Base-by-base conservation (phyloP, 2,113 vertebrate species). In the Setophaga kirtlandii region DNA sequence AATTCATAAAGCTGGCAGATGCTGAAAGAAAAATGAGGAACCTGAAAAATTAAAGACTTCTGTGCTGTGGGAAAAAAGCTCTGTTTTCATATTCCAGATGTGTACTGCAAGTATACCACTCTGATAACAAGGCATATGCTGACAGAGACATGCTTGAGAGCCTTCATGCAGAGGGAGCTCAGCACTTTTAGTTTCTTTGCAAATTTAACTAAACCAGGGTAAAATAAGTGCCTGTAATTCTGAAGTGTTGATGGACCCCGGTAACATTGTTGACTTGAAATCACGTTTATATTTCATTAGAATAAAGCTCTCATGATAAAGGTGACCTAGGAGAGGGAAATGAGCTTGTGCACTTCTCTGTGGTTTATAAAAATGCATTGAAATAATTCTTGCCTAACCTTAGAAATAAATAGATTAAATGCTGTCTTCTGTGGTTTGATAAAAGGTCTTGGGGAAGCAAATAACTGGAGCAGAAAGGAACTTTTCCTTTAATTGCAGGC, bases 361-460 rank as follows among this genome's bases (percentile, higher is more conserved):
- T 62, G 23, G 37, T 35, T 85, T 80, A 81, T 67, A 68, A 91
- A 95, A 95, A 93, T 53, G 23, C 44, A 77, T 74, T 74, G 47
- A 77, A 77, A 71, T 78, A 83, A 39, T 63, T 94, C 42, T 68
- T 88, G 44, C 76, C 81, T 94, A 90, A 70, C 24, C 60, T 88
- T 74, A 93, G 71, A 93, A 95, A 93, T 65, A 90, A 86, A 78
- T 37, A 82, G 90, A 89, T 87, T 64, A 85, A 79, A 77, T 78
- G 9, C 23, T 74, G 41, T 67, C 56, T 75, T 80, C 63, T 71
- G 55, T 90, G 27, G 35, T 44, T 68, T 85, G 68, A 44, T 86
- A 37, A 80, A 93, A 85, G 39, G 24, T 91, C 56, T 78, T 80
- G 41, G 39, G 30, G 16, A 94, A 92, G 30, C 21, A 79, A 76